Evolutionary conservation across 2,888 invertebrate species (phyloP), one percentile per base, ranked within the genome.

Genomic region (Drymonia ruficornis): DNA sequence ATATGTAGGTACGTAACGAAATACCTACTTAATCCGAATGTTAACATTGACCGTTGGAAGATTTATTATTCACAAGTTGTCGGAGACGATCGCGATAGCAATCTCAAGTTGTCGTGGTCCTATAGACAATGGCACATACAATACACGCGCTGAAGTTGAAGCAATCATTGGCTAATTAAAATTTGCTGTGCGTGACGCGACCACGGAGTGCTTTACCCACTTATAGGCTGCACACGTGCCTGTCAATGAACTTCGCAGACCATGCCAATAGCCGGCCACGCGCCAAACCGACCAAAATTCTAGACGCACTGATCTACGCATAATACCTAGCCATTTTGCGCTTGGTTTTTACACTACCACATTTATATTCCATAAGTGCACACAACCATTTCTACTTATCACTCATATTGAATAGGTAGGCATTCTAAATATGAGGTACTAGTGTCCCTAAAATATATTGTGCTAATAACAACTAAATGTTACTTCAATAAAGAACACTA

Each of bases 161-260:
- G 81, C 85, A 86, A 90, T 89, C 87, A 86, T 86, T 81, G 80
- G 80, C 84, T 89, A 90, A 90, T 91, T 91, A 89, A 89, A 89
- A 91, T 91, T 91, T 88, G 86, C 85, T 80, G 76, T 90, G 89
- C 91, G 89, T 90, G 86, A 89, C 85, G 79, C 83, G 86, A 84
- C 83, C 86, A 83, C 81, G 79, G 79, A 86, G 79, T 84, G 82
- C 78, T 84, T 84, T 88, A 86, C 82, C 80, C 84, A 83, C 85
- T 84, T 86, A 86, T 78, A 89, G 84, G 84, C 87, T 87, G 84
- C 87, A 88, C 90, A 90, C 91, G 91, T 89, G 87, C 86, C 90
- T 89, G 91, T 91, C 91, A 92, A 90, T 91, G 91, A 91, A 91
- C 91, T 89, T 83, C 83, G 81, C 78, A 79, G 77, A 80, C 83